Conservation (phyloP, 2,113 vertebrate species). For the Dromiciops gliroides region DNA sequence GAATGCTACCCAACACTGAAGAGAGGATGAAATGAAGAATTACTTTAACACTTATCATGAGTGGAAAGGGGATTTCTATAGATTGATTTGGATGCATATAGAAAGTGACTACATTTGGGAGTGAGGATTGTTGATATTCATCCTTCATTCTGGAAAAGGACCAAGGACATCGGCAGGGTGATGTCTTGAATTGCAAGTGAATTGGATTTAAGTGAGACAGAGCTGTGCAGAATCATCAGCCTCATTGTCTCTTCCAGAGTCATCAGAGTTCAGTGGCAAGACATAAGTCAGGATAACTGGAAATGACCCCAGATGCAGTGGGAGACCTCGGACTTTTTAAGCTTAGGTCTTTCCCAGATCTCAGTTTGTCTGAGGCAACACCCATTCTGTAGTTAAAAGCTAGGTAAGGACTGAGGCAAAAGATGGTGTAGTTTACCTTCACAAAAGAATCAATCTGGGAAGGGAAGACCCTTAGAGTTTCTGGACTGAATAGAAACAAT, state of each 20-base stretch:
- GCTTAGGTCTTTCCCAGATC: no score
- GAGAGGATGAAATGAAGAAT: neutral
- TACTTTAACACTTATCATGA: neutral
- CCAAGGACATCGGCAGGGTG: neutral
- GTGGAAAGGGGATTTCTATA: neutral
- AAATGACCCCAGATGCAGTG: no score
- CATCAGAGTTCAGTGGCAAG: no score
- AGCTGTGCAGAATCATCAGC: no score
- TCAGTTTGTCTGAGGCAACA: no score
- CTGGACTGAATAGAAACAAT: neutral
- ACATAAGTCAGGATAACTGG: no score
- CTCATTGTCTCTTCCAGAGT: no score
- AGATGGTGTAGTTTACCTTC: neutral
- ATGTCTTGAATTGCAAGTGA: no score
- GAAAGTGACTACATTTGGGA: neutral
- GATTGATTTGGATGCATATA: neutral
- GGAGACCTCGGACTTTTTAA: no score
- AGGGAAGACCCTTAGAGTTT: neutral
- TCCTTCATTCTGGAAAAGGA: no score
- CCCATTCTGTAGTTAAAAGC: no score
- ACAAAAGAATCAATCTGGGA: neutral
- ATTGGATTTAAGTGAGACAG: no score
- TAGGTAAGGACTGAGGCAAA: neutral
- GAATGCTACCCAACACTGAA: neutral
- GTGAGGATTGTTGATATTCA: neutral